Percentiles rank a stretch among this genome's conserved stretches.
Evolutionary conservation across 2,888 invertebrate genomes (phyloP).

Genomic region (Crocallis elinguaria): DNA sequence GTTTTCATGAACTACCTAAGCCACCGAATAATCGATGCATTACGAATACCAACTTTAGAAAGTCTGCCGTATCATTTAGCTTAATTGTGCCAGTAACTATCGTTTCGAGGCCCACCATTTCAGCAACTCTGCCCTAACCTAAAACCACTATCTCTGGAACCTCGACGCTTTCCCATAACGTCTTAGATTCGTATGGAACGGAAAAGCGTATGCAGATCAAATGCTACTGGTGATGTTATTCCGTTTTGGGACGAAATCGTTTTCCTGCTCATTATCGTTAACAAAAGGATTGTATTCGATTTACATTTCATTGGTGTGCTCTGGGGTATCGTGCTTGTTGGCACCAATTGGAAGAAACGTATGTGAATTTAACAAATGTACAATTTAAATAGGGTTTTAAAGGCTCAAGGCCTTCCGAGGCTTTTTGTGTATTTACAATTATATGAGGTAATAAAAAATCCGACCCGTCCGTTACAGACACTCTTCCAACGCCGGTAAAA

Average conservation of each 20-base stretch:
- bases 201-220: conserved; percentile 27
- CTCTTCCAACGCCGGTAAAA: too few relatives aligned
- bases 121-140: conserved; percentile 40
- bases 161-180: conserved; percentile 41
- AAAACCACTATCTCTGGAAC: conserved; percentile 52
- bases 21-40: conserved; percentile 38
- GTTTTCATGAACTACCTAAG: conserved; percentile 29
- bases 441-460: too few relatives aligned
- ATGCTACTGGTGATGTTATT: conserved; percentile 45
- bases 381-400: background rate
- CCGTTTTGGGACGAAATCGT: conserved; percentile 57
- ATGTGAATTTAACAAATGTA: conserved; percentile 2
- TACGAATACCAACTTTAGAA: conserved; percentile 46
- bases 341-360: conserved; percentile 34
- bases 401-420: background rate
- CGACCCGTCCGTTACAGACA: too few relatives aligned
- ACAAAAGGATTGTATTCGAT: conserved; percentile 68
- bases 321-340: conserved; percentile 45
- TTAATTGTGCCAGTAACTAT: conserved; percentile 65
- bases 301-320: conserved; percentile 62
- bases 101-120: conserved; percentile 56
- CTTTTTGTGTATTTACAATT: background rate
- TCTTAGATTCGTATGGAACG: conserved; percentile 33
- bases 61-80: conserved; percentile 58
- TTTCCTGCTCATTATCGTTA: conserved; percentile 66